Evolutionary conservation across 2,888 invertebrate species (phyloP), one percentile per base, ranked within the genome.

Genomic region (Kryphioiulus occultus): DNA sequence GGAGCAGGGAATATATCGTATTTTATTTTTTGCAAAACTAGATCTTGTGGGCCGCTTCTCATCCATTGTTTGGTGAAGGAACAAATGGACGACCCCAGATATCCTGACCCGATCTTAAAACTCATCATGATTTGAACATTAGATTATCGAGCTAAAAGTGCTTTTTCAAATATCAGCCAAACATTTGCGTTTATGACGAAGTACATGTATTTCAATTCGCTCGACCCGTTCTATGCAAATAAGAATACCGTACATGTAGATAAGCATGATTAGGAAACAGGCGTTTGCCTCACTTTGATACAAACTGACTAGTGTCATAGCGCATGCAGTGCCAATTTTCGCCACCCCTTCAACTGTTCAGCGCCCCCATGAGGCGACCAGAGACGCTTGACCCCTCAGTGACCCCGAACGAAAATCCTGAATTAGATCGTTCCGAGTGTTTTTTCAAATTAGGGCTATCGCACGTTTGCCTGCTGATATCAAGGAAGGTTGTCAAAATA

Each of bases 361-460:
- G 26, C 68, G 22, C 68, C 68, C 68, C 68, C 68, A 22, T 26
- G 26, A 22, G 68, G 68, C 22, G 68, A 26, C 26, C 10, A 26
- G 68, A 9, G n/a, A 68, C 26, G 68, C 68, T 22, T 68, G 68
- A 68, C 22, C 68, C 26, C 68, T 26, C 68, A 2, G 68, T 68
- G 68, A 68, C 68, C 68, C 68, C 68, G 26, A 68, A 68, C 68
- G 68, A 68, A 68, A 39, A 68, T 68, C 68, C 26, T 22, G 26
- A 68, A 68, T 68, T 68, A 68, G 68, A 68, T 68, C 68, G 26
- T 26, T 68, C 22, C 26, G 26, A 68, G 68, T 68, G 22, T 68
- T 68, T 68, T 47, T 68, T 68, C 68, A 68, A 68, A 68, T 68
- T 26, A 22, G 68, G 68, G 68, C 68, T 68, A 68, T 68, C 68